phyloP scores from a whole-genome alignment of 1,140 invertebrate genomes.

The Drosophila leontia region DNA sequence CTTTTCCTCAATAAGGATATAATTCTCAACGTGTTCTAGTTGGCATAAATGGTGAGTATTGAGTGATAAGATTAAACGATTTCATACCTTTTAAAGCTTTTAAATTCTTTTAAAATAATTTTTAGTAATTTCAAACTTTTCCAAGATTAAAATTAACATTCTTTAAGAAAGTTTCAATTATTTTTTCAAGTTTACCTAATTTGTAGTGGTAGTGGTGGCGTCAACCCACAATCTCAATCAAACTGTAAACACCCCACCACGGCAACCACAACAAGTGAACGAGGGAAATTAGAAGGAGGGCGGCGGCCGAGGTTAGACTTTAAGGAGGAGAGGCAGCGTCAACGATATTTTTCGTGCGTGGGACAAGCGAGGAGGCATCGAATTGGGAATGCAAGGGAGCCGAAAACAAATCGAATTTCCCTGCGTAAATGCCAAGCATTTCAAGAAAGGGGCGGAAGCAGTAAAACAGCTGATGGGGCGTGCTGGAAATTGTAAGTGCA shows the following conservation, averaged over 20 bases:
- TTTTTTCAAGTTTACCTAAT: slow-evolving; percentile 6
- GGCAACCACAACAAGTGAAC: slow-evolving; percentile 63
- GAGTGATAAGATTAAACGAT: not conserved
- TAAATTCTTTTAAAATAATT: not conserved
- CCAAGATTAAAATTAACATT: not conserved
- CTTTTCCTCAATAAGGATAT: not conserved
- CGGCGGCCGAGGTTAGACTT: not conserved
- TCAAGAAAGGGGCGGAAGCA: not conserved
- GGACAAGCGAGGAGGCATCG: slow-evolving; percentile 25
- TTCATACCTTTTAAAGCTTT: not conserved
- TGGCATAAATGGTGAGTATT: too few relatives aligned
- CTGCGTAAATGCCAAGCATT: slow-evolving; percentile 25
- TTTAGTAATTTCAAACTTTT: not conserved
- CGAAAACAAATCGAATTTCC: slow-evolving; percentile 15
- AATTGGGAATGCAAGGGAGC: slow-evolving; percentile 20
- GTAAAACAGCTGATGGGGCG: slow-evolving; percentile 27
- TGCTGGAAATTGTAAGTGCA: slow-evolving; percentile 25
- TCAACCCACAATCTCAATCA: slow-evolving; percentile 54
- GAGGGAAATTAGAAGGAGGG: slow-evolving; percentile 3
- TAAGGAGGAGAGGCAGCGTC: slow-evolving; percentile 14
- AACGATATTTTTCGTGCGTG: slow-evolving; percentile 36
- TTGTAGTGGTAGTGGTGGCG: slow-evolving; percentile 9
- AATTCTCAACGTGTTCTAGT: not conserved
- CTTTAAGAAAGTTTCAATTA: not conserved
- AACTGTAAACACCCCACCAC: slow-evolving; percentile 61